A percentile compares a stretch with the other conserved stretches of the same genome.
Evolutionary conservation across 2,113 vertebrate genomes (phyloP).

Genomic region (Apeltes quadracus): DNA sequence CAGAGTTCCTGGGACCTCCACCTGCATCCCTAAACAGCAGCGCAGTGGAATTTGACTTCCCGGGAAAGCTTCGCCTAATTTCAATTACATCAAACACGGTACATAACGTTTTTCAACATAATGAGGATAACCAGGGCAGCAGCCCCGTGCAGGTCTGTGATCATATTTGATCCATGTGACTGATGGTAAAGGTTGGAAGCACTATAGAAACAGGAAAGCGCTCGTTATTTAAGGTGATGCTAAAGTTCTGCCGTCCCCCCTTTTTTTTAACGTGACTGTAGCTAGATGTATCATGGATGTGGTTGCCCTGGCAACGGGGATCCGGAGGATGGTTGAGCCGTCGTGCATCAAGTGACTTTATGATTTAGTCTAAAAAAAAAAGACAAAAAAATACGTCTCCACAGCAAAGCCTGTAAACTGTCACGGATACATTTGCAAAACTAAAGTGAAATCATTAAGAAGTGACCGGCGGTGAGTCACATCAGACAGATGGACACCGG

Average conservation of each 20-base stretch:
- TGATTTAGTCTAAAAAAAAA: slow-evolving; percentile 29
- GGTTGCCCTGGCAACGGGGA: slow-evolving; percentile 71
- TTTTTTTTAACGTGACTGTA: slow-evolving; percentile 1
- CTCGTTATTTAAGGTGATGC: background rate
- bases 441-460: background rate
- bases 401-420: background rate
- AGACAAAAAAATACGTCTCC: background rate
- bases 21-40: background rate
- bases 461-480: background rate
- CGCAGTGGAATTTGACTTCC: slow-evolving; percentile 39
- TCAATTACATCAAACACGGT: slow-evolving; percentile 29
- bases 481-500: too few species aligned
- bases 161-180: background rate
- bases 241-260: slow-evolving; percentile 35
- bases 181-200: background rate
- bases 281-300: slow-evolving; percentile 40
- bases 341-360: slow-evolving; percentile 66
- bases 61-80: slow-evolving; percentile 38
- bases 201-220: background rate
- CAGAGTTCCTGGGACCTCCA: slow-evolving; percentile 37
- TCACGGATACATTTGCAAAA: background rate
- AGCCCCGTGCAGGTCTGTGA: background rate
- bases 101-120: slow-evolving; percentile 25
- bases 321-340: slow-evolving; percentile 48
- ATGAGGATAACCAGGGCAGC: slow-evolving; percentile 1